phyloP scores from a whole-genome alignment of 2,888 invertebrate species.

The Bimastos eiseni region DNA sequence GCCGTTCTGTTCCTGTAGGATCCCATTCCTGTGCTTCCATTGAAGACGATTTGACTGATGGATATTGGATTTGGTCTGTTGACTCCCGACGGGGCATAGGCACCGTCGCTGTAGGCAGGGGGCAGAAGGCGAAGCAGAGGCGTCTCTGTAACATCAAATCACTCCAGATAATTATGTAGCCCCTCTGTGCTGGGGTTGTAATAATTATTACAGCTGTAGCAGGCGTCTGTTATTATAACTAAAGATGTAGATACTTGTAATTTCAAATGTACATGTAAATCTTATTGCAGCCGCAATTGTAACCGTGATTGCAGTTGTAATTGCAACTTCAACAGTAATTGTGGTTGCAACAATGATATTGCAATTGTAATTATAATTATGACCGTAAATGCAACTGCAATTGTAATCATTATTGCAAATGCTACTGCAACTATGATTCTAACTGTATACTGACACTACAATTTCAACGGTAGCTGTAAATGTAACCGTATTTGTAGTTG shows the following conservation, averaged over 20 bases:
- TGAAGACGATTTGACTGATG: conserved; percentile 65
- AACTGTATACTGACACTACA: too few species aligned
- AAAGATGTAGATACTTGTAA: too few species aligned
- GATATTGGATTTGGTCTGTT: conserved; percentile 66
- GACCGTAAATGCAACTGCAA: not conserved
- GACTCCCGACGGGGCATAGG: conserved; percentile 65
- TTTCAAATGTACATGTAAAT: too few species aligned
- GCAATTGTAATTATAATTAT: too few species aligned
- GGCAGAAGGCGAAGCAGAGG: conserved; percentile 66
- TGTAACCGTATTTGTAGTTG: not conserved
- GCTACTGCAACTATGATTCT: not conserved
- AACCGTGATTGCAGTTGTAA: too few species aligned
- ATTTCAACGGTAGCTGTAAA: not conserved
- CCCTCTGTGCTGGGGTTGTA: not conserved
- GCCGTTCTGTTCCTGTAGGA: conserved; percentile 67
- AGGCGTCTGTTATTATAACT: too few species aligned
- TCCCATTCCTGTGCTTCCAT: conserved; percentile 57
- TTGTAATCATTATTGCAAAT: not conserved
- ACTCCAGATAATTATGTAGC: not conserved
- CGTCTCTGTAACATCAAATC: conserved; percentile 62
- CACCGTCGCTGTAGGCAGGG: conserved; percentile 68
- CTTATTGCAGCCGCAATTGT: too few species aligned
- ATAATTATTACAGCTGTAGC: too few species aligned
- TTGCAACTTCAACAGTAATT: too few species aligned
- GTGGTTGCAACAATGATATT: too few species aligned